phyloP scores from a whole-genome alignment of 2,797 vertebrate genomes.

The Rhinogobio ventralis region DNA sequence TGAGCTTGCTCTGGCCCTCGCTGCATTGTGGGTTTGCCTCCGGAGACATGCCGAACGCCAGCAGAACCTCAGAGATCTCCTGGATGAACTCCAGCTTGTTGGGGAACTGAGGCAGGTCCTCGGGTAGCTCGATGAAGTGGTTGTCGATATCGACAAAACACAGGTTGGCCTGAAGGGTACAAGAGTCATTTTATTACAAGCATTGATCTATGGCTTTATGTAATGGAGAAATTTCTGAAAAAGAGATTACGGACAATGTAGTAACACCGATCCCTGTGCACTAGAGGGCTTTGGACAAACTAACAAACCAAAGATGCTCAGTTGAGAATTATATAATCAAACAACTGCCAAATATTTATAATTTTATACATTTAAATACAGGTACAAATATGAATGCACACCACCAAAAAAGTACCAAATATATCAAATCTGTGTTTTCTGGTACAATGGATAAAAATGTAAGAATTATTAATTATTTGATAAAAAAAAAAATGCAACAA shows the following conservation, averaged over 20 bases:
- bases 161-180: slow-evolving; percentile 88
- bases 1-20: slow-evolving; percentile 86
- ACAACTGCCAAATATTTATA: background rate
- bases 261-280: background rate
- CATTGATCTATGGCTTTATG: slow-evolving; percentile 14
- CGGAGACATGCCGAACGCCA: slow-evolving; percentile 90
- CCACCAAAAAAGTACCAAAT: background rate
- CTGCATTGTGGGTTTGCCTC: slow-evolving; percentile 90
- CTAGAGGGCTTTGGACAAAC: background rate
- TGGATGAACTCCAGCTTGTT: slow-evolving; percentile 99
- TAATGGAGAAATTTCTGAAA: background rate
- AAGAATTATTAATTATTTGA: too few relatives aligned
- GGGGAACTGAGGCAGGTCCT: slow-evolving; percentile 97
- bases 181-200: background rate
- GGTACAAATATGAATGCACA: background rate
- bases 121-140: slow-evolving; percentile 96
- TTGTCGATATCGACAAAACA: slow-evolving; percentile 99
- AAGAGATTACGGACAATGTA: background rate
- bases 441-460: too few relatives aligned
- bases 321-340: background rate
- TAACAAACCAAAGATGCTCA: background rate
- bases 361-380: background rate
- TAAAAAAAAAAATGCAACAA: background rate
- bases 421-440: too few relatives aligned
- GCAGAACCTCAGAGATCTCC: slow-evolving; percentile 95